Evolutionary conservation across 2,888 invertebrate species (phyloP).

Genomic region (Drosophila flavopinicola): DNA sequence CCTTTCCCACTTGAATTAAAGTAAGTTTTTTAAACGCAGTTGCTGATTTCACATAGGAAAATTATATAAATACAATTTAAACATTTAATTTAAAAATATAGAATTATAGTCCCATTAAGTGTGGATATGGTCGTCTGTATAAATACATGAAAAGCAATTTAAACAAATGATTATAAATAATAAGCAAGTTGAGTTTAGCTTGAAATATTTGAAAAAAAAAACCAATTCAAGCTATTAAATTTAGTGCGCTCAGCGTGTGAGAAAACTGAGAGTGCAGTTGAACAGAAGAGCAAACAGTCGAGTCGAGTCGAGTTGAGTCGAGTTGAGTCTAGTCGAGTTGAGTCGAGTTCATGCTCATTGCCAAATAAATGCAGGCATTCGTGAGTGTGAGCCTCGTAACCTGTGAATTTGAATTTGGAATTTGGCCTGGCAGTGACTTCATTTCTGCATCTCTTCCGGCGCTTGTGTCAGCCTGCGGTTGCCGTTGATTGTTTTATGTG

Average conservation of each 20-base stretch:
- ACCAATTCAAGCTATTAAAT: too few species aligned
- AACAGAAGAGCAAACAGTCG: background rate
- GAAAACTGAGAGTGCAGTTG: background rate
- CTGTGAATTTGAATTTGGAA: slow-evolving; percentile 9
- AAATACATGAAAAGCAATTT: too few species aligned
- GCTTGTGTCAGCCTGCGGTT: slow-evolving; percentile 75
- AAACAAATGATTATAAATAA: too few species aligned
- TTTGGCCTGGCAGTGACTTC: slow-evolving; percentile 51
- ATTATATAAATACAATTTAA: too few species aligned
- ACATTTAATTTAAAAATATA: too few species aligned
- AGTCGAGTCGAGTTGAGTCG: background rate
- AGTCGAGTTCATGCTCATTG: background rate
- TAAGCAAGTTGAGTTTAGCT: too few species aligned
- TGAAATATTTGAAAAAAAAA: too few species aligned
- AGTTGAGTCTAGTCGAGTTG: background rate
- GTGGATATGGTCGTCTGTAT: too few species aligned
- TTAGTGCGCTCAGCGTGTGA: background rate
- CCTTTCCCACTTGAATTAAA: too few species aligned
- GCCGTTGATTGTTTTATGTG: slow-evolving; percentile 82
- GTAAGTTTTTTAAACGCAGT: too few species aligned
- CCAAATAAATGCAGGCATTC: slow-evolving; percentile 38
- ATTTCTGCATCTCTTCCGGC: slow-evolving; percentile 67
- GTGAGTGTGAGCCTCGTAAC: slow-evolving; percentile 28
- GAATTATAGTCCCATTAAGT: too few species aligned
- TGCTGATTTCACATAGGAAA: too few species aligned